Conservation (phyloP, 2,113 vertebrate genomes). For the Physeter macrocephalus region DNA sequence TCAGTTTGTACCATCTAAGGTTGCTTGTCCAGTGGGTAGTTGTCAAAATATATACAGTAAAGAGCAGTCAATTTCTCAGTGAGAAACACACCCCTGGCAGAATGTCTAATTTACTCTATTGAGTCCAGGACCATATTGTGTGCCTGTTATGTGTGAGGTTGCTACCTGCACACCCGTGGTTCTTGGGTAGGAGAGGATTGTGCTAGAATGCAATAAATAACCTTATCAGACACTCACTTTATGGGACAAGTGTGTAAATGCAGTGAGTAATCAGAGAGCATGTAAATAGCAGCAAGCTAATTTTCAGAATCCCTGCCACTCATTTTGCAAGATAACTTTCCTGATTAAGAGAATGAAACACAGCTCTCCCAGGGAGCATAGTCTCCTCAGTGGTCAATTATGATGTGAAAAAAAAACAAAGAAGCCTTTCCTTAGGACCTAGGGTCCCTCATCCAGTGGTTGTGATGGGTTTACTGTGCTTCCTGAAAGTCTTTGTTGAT, state of each 20-base stretch:
- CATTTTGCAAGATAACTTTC: not conserved
- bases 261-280: not conserved
- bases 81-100: not conserved
- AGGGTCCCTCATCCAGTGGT: not conserved
- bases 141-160: not conserved
- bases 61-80: not conserved
- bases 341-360: not conserved
- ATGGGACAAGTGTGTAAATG: not conserved
- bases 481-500: not conserved
- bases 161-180: not conserved
- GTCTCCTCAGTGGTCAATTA: not conserved
- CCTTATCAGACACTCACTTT: not conserved
- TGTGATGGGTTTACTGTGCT: not conserved
- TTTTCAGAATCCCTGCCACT: not conserved
- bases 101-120: conserved; percentile 11
- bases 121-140: not conserved
- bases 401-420: not conserved
- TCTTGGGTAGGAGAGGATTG: not conserved
- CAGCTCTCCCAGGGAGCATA: not conserved
- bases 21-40: conserved; percentile 38
- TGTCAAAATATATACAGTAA: conserved; percentile 37
- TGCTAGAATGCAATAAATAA: conserved; percentile 13
- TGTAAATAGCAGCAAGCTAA: not conserved
- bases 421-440: not conserved
- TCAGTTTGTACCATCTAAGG: conserved; percentile 34